phyloP scores from a whole-genome alignment of 2,888 invertebrate genomes.

The Ophioninae sp. region DNA sequence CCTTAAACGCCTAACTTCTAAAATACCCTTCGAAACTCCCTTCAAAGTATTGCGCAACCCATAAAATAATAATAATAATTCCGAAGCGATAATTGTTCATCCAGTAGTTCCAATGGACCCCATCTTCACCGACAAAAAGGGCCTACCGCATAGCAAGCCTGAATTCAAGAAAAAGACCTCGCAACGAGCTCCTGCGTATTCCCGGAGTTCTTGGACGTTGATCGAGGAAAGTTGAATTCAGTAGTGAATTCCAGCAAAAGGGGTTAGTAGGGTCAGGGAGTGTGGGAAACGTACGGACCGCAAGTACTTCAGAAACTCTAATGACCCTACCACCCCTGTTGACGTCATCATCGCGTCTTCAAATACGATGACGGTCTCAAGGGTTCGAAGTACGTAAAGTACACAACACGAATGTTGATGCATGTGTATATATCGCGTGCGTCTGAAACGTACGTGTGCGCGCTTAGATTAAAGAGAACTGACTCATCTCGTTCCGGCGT shows the following conservation, averaged over 20 bases:
- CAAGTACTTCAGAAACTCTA: conserved; percentile 66
- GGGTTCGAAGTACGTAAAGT: conserved; percentile 49
- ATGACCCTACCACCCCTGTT: conserved; percentile 74
- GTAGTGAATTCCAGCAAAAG: conserved; percentile 43
- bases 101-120: background rate
- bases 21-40: no score
- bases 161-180: background rate
- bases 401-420: conserved; percentile 24
- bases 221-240: background rate
- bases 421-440: background rate
- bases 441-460: conserved; percentile 18
- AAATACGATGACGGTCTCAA: conserved; percentile 51
- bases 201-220: background rate
- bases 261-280: conserved; percentile 75
- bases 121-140: background rate
- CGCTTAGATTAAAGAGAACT: conserved; percentile 67
- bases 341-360: conserved; percentile 70
- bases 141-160: background rate
- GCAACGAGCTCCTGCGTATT: background rate
- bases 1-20: no score
- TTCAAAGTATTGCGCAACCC: no score
- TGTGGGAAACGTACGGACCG: conserved; percentile 75
- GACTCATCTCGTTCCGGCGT: conserved; percentile 77
- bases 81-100: background rate
- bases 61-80: background rate